Conservation (phyloP, 2,113 vertebrate species). For the Pungitius pungitius region DNA sequence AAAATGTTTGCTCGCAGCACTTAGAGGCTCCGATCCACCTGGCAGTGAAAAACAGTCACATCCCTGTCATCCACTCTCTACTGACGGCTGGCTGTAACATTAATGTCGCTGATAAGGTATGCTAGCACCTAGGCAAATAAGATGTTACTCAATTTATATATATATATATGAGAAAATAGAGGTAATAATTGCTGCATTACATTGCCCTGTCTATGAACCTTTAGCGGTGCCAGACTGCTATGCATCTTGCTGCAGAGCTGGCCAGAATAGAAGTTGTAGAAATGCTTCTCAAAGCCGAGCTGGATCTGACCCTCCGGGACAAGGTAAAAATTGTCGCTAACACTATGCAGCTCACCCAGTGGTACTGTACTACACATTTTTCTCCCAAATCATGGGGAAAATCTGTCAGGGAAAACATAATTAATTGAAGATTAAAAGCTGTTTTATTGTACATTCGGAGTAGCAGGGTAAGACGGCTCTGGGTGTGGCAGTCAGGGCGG, state of each 20-base stretch:
- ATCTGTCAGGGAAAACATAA: neutral
- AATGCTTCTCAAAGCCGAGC: constrained; percentile 84
- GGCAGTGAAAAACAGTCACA: constrained; percentile 84
- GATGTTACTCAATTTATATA: neutral
- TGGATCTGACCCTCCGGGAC: constrained; percentile 81
- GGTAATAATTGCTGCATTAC: neutral
- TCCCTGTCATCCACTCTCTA: constrained; percentile 81
- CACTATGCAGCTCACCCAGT: neutral
- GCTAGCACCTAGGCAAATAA: neutral
- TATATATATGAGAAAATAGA: neutral
- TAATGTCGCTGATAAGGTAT: constrained; percentile 84
- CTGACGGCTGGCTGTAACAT: constrained; percentile 80
- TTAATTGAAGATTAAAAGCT: neutral
- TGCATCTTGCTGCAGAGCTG: constrained; percentile 88
- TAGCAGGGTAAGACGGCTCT: constrained; percentile 89
- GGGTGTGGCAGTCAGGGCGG: constrained; percentile 86
- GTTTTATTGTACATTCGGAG: constrained; percentile 26
- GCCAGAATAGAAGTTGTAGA: constrained; percentile 88
- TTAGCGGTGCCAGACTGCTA: constrained; percentile 87
- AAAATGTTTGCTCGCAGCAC: constrained; percentile 78
- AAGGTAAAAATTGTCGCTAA: constrained; percentile 52
- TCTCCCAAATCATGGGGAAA: neutral
- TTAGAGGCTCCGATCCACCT: constrained; percentile 86
- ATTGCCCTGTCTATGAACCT: constrained; percentile 12
- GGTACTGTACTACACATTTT: neutral